These are phyloP conservation scores for Cheilinus undulatus DNA, from an alignment of 2,113 vertebrate genomes.

Conservation along the genomic window DNA sequence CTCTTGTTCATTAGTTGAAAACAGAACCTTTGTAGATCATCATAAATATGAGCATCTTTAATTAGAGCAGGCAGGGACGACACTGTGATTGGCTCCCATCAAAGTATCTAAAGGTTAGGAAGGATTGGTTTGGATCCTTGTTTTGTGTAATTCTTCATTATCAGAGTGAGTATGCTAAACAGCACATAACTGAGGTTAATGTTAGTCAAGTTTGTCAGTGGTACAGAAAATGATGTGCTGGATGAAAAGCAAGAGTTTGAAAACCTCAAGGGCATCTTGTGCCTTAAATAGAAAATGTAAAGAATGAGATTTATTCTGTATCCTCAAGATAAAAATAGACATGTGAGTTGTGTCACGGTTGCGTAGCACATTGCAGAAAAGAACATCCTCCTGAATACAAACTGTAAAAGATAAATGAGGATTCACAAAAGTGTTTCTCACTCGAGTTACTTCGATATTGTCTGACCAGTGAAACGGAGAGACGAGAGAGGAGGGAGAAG, in stretches of 20 bases:
- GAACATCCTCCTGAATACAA: not conserved
- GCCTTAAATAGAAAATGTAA: not conserved
- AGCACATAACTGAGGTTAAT: too few relatives aligned
- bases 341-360: not conserved
- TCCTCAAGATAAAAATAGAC: not conserved
- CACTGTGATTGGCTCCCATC: too few relatives aligned
- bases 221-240: too few relatives aligned
- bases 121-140: too few relatives aligned
- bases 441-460: not conserved
- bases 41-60: too few relatives aligned
- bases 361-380: not conserved
- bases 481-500: not conserved
- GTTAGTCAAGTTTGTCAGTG: not conserved
- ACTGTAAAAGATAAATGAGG: not conserved
- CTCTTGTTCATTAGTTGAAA: too few relatives aligned
- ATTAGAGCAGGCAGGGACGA: too few relatives aligned
- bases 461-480: not conserved
- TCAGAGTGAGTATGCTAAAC: too few relatives aligned
- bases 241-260: not conserved
- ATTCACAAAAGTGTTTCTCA: conserved; percentile 9
- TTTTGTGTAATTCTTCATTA: not conserved
- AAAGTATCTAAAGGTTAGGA: too few relatives aligned
- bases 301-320: not conserved
- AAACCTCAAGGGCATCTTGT: not conserved
- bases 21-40: too few relatives aligned